Conservation (phyloP, 2,797 vertebrate genomes). For the Malurus leucopterus region DNA sequence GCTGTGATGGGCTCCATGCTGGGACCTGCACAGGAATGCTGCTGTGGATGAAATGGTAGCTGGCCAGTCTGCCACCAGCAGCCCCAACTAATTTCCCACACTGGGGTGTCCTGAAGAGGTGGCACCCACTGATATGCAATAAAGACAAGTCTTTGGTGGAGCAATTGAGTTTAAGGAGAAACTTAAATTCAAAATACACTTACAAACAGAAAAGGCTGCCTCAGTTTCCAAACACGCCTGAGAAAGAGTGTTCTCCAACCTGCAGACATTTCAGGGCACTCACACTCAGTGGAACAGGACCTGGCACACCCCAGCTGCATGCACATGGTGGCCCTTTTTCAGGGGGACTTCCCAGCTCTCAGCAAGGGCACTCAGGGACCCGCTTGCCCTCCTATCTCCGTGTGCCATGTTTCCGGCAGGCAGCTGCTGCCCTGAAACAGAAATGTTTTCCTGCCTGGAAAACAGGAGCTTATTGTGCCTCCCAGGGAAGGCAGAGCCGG, state of each 20-base stretch:
- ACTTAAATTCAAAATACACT: not conserved
- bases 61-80: not conserved
- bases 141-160: not conserved
- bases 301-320: not conserved
- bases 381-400: rapidly evolving
- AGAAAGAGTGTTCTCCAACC: not conserved
- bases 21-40: not conserved
- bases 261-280: not conserved
- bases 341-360: not conserved
- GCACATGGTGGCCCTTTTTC: rapidly evolving
- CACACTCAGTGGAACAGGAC: not conserved
- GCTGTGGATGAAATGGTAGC: rapidly evolving
- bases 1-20: not conserved
- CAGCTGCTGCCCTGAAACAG: not conserved
- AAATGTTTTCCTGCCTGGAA: not conserved
- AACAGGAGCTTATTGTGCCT: not conserved
- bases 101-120: not conserved
- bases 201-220: not conserved
- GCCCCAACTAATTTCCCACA: not conserved
- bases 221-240: not conserved
- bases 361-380: not conserved
- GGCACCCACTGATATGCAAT: rapidly evolving
- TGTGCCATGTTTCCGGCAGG: not conserved
- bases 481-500: rapidly evolving
- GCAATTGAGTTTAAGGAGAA: not conserved